phyloP scores from a whole-genome alignment of 1,140 invertebrate species.

The Samia ricini region DNA sequence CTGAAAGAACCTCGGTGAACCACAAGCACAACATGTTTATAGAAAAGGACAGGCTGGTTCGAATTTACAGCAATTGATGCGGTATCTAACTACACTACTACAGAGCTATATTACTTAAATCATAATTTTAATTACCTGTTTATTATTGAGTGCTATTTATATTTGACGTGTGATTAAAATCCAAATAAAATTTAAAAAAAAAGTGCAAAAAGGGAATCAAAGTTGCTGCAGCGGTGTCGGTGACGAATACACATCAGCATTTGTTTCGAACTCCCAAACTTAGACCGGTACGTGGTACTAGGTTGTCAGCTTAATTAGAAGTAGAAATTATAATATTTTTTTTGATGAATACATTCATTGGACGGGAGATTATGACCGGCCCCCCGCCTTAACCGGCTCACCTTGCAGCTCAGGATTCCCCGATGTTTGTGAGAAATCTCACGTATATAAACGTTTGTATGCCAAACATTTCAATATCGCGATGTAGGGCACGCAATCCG shows the following conservation, averaged over 20 bases:
- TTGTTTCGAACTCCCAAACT: slow-evolving; percentile 1
- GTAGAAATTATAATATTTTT: background rate
- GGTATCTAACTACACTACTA: too few relatives aligned
- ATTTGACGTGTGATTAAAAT: too few relatives aligned
- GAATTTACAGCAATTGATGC: too few relatives aligned
- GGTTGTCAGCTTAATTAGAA: slow-evolving; percentile 1
- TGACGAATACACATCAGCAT: slow-evolving; percentile 31
- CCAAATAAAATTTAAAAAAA: background rate
- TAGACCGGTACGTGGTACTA: background rate
- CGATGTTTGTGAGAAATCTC: background rate
- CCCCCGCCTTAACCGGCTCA: slow-evolving; percentile 46
- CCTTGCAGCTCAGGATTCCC: slow-evolving; percentile 52
- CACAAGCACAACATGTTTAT: too few relatives aligned
- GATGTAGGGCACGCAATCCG: slow-evolving; percentile 29
- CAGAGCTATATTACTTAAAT: too few relatives aligned
- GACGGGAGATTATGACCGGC: slow-evolving; percentile 40
- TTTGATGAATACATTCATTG: slow-evolving; percentile 1
- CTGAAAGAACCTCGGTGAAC: too few relatives aligned
- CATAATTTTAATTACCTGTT: too few relatives aligned
- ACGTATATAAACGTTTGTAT: slow-evolving; percentile 32
- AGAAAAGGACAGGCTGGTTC: too few relatives aligned
- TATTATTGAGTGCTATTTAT: too few relatives aligned
- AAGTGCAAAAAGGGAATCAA: slow-evolving; percentile 56
- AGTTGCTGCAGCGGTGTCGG: slow-evolving; percentile 54
- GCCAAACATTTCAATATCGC: slow-evolving; percentile 35